These are phyloP conservation scores for Falco concolor DNA, from an alignment of 2,797 vertebrate species.

Conservation along the genomic window DNA sequence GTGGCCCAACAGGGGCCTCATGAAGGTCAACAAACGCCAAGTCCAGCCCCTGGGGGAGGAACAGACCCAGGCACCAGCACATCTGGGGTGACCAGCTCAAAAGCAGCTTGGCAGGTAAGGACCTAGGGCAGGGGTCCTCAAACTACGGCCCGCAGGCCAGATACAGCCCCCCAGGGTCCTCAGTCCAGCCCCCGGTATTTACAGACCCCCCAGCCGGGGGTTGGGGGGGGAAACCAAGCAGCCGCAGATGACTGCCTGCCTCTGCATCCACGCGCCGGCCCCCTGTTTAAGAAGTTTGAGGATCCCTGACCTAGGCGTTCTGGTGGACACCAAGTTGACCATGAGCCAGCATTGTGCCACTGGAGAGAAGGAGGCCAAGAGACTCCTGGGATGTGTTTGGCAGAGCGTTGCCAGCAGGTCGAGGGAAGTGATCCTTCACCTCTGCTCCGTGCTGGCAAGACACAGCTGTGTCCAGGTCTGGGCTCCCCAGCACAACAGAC, in stretches of 20 bases:
- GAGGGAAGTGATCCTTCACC: not conserved
- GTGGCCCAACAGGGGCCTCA: not conserved
- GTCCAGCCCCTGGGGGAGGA: not conserved
- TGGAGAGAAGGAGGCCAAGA: not conserved
- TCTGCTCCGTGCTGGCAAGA: not conserved
- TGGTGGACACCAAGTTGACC: not conserved
- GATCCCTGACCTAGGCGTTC: not conserved
- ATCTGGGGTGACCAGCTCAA: not conserved
- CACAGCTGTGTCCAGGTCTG: not conserved
- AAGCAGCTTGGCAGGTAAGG: not conserved
- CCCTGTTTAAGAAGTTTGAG: too few species aligned
- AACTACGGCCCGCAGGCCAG: too few species aligned
- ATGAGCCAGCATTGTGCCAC: not conserved
- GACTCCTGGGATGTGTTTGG: not conserved
- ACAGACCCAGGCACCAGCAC: not conserved
- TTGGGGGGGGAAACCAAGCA: too few species aligned
- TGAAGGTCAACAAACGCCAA: not conserved
- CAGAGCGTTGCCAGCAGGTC: not conserved
- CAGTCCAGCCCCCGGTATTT: too few species aligned
- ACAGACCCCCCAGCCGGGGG: too few species aligned
- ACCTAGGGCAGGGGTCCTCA: not conserved
- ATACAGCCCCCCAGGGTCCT: too few species aligned
- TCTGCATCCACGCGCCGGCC: too few species aligned
- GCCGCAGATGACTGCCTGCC: too few species aligned
- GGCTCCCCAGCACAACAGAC: not conserved